A percentile compares a stretch with the other conserved stretches of the same genome.
These are phyloP conservation scores for Orthosia cruda DNA, from an alignment of 2,888 invertebrate species.

Conservation along the genomic window DNA sequence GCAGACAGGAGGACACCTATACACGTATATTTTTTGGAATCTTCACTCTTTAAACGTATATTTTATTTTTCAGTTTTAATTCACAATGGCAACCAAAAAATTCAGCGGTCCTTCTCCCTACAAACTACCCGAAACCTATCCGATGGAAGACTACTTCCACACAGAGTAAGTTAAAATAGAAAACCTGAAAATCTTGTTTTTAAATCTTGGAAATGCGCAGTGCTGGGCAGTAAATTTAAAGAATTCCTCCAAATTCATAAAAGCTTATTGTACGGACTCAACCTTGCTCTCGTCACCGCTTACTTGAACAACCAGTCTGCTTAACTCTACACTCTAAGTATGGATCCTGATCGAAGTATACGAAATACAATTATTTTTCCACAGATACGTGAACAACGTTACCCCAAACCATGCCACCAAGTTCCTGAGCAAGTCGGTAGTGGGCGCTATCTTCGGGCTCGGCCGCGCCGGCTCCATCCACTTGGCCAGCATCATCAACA, in stretches of 20 bases:
- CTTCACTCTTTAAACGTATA: background rate
- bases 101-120: constrained; percentile 91
- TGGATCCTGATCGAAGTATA: background rate
- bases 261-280: background rate
- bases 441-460: constrained; percentile 91
- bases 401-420: constrained; percentile 74
- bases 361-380: background rate
- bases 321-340: background rate
- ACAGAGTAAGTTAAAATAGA: constrained; percentile 83
- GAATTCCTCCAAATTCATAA: too few species aligned
- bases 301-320: background rate
- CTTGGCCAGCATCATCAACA: constrained; percentile 86
- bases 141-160: constrained; percentile 87
- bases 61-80: constrained; percentile 33
- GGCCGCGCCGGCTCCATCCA: constrained; percentile 93
- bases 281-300: background rate
- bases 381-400: constrained; percentile 86
- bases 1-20: background rate
- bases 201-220: background rate
- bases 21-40: background rate
- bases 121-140: constrained; percentile 76
- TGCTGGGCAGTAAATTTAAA: background rate
- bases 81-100: constrained; percentile 89
- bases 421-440: constrained; percentile 76
- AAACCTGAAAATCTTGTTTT: background rate